Evolutionary conservation across 2,888 invertebrate genomes (phyloP).

Genomic region (Stomorhina lunata): DNA sequence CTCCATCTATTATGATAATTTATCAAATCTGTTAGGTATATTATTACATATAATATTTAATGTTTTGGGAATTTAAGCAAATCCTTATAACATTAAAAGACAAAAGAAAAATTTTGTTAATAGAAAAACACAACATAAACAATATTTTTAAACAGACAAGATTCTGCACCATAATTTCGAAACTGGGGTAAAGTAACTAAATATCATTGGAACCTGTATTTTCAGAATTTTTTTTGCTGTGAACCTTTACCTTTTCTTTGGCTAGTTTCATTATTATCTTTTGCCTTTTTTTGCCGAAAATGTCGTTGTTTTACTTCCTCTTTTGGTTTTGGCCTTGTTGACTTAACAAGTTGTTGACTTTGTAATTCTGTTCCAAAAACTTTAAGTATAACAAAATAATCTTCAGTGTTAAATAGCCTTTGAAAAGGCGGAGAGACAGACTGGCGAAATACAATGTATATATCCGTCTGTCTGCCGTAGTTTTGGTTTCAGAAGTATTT

Average conservation of each 20-base stretch:
- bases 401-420: neutral
- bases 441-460: neutral
- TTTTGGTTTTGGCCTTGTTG: constrained; percentile 43
- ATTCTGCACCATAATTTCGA: neutral
- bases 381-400: constrained; percentile 30
- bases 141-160: neutral
- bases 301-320: constrained; percentile 2
- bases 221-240: neutral
- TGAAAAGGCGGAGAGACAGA: constrained; percentile 5
- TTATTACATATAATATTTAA: too few species aligned
- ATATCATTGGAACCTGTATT: constrained; percentile 32
- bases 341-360: constrained; percentile 56
- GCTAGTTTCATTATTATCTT: neutral
- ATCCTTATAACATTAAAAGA: neutral
- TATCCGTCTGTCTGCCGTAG: neutral
- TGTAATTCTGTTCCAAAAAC: constrained; percentile 26
- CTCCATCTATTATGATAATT: too few species aligned
- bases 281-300: neutral
- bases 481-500: neutral
- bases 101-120: neutral
- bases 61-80: neutral
- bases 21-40: too few species aligned
- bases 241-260: neutral
- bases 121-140: neutral
- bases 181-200: neutral